Evolutionary conservation across 1,140 invertebrate genomes (phyloP).

Genomic region (Drosophila ambigua): DNA sequence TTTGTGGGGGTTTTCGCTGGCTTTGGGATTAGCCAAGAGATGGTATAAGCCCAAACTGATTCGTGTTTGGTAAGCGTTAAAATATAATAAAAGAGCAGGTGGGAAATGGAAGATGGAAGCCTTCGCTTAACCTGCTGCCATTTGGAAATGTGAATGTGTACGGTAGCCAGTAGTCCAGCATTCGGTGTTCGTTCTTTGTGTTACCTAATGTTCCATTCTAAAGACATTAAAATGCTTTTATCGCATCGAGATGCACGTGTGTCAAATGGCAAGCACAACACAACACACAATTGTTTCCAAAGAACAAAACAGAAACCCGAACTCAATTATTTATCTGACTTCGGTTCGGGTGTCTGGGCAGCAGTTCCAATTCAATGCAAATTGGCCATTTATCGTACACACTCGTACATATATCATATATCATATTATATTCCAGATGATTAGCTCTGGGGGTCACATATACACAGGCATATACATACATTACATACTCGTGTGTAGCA

Average conservation of each 20-base stretch:
- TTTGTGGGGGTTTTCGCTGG: conserved; percentile 19
- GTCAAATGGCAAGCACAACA: neutral
- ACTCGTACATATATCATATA: neutral
- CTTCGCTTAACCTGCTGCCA: neutral
- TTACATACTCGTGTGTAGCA: no score
- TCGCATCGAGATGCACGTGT: conserved; percentile 49
- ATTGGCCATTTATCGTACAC: conserved; percentile 28
- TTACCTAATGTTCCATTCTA: conserved; percentile 57
- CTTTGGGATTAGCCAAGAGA: neutral
- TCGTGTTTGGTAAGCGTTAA: neutral
- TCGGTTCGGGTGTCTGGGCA: neutral
- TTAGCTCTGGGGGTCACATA: neutral
- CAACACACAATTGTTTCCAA: conserved; percentile 23
- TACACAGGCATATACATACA: no score
- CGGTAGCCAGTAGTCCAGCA: neutral
- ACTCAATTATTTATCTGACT: conserved; percentile 16
- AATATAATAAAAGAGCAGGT: no score
- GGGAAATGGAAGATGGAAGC: neutral
- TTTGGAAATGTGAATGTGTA: conserved; percentile 11
- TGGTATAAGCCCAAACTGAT: neutral
- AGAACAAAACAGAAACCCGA: conserved; percentile 23
- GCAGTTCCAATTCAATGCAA: conserved; percentile 30
- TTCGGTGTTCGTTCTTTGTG: conserved; percentile 12
- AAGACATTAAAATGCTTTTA: conserved; percentile 72
- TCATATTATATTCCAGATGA: conserved; percentile 3